Conservation (phyloP, 2,113 vertebrate species). For the Mohoua ochrocephala region DNA sequence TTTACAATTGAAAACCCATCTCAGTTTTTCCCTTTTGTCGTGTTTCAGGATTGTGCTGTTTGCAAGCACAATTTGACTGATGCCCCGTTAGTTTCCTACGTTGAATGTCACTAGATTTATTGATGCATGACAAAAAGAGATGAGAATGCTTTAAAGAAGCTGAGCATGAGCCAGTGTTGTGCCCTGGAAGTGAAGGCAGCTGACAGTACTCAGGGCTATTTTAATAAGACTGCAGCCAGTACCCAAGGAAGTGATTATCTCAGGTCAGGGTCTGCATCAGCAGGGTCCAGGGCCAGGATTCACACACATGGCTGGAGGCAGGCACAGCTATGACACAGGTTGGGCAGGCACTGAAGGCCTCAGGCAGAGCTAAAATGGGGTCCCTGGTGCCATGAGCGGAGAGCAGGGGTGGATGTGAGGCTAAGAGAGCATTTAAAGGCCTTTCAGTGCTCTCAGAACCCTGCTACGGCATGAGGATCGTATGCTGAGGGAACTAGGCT, state of each 20-base stretch:
- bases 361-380: neutral
- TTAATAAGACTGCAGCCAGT: neutral
- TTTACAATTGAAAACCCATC: neutral
- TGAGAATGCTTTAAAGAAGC: neutral
- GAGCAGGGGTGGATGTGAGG: neutral
- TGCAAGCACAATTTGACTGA: neutral
- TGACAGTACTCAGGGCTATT: neutral
- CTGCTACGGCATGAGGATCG: rapidly evolving
- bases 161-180: neutral
- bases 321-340: neutral
- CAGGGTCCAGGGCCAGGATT: neutral
- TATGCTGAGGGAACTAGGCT: neutral
- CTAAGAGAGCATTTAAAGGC: neutral
- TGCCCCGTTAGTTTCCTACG: neutral
- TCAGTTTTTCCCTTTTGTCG: neutral
- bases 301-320: neutral
- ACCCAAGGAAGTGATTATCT: neutral
- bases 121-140: neutral
- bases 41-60: neutral
- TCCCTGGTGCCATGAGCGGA: neutral
- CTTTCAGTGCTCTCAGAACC: neutral
- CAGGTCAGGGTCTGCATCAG: neutral
- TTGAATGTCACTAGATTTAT: neutral
- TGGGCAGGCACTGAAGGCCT: neutral
- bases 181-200: neutral